These are phyloP conservation scores for Notarius lentiginosus DNA, from an alignment of 2,113 vertebrate species.

Conservation along the genomic window DNA sequence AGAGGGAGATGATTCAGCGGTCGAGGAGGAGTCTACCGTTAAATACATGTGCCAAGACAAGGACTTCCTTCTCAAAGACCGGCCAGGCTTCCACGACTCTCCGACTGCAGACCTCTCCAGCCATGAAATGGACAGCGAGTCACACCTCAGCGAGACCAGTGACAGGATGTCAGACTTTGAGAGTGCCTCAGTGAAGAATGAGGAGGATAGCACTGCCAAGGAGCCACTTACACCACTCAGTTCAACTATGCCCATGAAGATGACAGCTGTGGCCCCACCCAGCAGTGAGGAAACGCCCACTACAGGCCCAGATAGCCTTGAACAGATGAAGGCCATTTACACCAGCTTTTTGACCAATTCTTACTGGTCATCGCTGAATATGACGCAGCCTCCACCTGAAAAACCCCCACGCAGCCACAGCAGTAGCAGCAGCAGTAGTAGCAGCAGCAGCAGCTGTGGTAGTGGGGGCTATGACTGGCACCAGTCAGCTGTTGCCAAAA, in stretches of 20 bases:
- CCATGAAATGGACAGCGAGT: slow-evolving; percentile 97
- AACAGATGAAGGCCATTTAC: slow-evolving; percentile 99
- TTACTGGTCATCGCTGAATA: slow-evolving; percentile 96
- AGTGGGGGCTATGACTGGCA: slow-evolving; percentile 98
- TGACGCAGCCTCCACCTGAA: slow-evolving; percentile 83
- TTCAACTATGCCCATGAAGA: slow-evolving; percentile 61
- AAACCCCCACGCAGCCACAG: slow-evolving; percentile 84
- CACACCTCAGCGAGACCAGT: slow-evolving; percentile 95
- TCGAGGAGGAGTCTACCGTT: slow-evolving; percentile 86
- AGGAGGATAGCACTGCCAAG: slow-evolving; percentile 87
- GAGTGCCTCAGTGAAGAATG: slow-evolving; percentile 89
- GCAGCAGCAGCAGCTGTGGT: slow-evolving; percentile 93
- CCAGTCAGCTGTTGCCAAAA: slow-evolving; percentile 95
- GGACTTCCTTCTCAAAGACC: slow-evolving; percentile 82
- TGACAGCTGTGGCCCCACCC: slow-evolving; percentile 46
- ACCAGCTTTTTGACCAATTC: slow-evolving; percentile 97
- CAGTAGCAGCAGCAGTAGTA: slow-evolving; percentile 93
- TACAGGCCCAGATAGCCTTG: slow-evolving; percentile 85
- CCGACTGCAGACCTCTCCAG: slow-evolving; percentile 92
- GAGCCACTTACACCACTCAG: slow-evolving; percentile 74
- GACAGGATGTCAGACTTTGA: slow-evolving; percentile 98
- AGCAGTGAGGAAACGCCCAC: slow-evolving; percentile 77
- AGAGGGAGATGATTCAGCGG: slow-evolving; percentile 82
- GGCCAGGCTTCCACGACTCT: slow-evolving; percentile 87
- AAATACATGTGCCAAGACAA: slow-evolving; percentile 90